Evolutionary conservation across 2,888 invertebrate species (phyloP).

Genomic region (Scelioninae gen. 2): DNA sequence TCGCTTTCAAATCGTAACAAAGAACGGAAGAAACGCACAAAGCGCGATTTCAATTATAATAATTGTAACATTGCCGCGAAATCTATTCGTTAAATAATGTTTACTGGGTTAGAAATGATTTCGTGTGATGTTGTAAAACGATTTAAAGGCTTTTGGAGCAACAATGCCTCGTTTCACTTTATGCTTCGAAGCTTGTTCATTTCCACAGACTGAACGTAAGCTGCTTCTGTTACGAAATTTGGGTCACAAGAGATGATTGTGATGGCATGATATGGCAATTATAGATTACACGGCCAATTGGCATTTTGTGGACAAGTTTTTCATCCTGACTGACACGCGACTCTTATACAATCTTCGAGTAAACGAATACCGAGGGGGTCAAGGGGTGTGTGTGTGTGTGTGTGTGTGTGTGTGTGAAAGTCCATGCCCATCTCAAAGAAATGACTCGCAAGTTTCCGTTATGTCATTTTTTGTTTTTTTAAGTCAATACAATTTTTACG

Average conservation of each 20-base stretch:
- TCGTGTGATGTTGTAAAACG: constrained; percentile 21
- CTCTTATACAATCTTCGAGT: background rate
- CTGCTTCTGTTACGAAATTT: constrained; percentile 20
- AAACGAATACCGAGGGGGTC: no score
- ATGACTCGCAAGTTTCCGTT: no score
- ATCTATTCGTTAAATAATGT: constrained; percentile 18
- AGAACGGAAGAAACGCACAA: no score
- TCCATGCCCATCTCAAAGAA: no score
- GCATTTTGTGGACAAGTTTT: constrained; percentile 13
- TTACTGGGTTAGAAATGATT: constrained; percentile 29
- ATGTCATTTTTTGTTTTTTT: no score
- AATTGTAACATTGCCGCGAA: background rate
- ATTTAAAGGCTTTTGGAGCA: constrained; percentile 37
- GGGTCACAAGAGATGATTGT: constrained; percentile 27
- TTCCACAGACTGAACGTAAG: constrained; percentile 29
- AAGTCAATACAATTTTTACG: no score
- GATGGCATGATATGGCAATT: constrained; percentile 20
- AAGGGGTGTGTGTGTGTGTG: no score
- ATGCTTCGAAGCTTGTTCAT: constrained; percentile 39
- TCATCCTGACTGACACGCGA: background rate
- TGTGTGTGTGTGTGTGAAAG: no score
- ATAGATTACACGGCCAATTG: constrained; percentile 34
- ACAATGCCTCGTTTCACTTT: constrained; percentile 41
- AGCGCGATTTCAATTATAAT: constrained; percentile 11
- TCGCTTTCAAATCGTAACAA: background rate